phyloP scores from a whole-genome alignment of 2,888 invertebrate genomes.

The Diaperis boleti region DNA sequence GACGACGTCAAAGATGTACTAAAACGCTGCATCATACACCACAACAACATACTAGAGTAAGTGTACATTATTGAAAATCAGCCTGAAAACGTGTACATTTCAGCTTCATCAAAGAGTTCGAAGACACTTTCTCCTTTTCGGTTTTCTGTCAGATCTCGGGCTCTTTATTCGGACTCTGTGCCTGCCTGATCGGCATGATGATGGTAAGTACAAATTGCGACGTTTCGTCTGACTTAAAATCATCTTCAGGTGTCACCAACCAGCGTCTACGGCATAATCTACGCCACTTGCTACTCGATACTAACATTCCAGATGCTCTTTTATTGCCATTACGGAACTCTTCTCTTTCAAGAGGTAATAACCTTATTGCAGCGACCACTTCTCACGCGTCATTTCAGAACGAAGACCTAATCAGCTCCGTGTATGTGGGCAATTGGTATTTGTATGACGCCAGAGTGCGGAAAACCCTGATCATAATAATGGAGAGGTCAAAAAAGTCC shows the following conservation, averaged over 20 bases:
- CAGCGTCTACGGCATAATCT: neutral
- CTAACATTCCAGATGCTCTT: neutral
- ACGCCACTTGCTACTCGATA: neutral
- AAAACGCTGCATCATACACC: neutral
- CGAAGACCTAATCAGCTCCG: neutral
- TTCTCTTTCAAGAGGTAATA: neutral
- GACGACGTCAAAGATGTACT: too few relatives aligned
- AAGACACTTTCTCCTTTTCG: neutral
- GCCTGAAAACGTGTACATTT: too few relatives aligned
- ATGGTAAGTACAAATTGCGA: too few relatives aligned
- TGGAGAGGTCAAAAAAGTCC: neutral
- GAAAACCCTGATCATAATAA: neutral
- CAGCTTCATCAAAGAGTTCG: neutral
- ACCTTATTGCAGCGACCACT: neutral
- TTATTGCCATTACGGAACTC: neutral
- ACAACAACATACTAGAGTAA: neutral
- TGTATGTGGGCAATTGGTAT: neutral
- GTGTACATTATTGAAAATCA: too few relatives aligned
- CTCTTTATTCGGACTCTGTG: neutral
- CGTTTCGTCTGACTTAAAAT: too few relatives aligned
- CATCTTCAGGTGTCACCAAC: neutral
- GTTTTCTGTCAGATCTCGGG: neutral
- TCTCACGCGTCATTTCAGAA: neutral
- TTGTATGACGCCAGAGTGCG: neutral
- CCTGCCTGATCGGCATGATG: neutral